Evolutionary conservation across 1,140 invertebrate genomes (phyloP).

Genomic region (Mizuhopecten yessoensis): DNA sequence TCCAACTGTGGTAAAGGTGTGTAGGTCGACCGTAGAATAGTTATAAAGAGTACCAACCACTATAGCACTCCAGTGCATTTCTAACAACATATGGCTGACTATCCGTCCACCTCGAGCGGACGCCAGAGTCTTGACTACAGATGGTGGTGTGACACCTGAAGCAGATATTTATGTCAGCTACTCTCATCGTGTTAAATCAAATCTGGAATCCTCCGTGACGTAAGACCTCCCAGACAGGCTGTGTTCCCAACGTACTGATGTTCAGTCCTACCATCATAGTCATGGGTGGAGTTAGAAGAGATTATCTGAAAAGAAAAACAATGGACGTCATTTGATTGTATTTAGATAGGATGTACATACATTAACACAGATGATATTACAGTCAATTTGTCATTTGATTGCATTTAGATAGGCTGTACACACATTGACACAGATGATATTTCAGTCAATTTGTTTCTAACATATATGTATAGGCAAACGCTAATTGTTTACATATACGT

Average conservation of each 20-base stretch:
- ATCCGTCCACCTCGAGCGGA: neutral
- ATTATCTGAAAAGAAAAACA: slow-evolving; percentile 4
- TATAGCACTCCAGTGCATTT: neutral
- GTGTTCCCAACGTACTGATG: neutral
- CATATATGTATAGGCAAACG: neutral
- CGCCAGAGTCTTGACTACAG: neutral
- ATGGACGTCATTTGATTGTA: neutral
- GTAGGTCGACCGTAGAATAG: too few relatives aligned
- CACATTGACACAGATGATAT: neutral
- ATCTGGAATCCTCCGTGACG: neutral
- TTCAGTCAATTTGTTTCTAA: neutral
- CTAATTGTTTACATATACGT: neutral
- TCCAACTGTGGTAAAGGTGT: too few relatives aligned
- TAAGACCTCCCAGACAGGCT: too few relatives aligned
- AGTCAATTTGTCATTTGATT: neutral
- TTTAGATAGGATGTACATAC: neutral
- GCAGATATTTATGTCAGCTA: neutral
- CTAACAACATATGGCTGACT: neutral
- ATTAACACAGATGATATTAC: neutral
- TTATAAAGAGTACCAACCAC: too few relatives aligned
- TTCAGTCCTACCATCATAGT: neutral
- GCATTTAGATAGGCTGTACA: neutral
- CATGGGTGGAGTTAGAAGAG: neutral
- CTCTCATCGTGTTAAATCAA: neutral
- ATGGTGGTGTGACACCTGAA: neutral